Conservation (phyloP, 2,888 invertebrate species). For the Abscondita cerata region DNA sequence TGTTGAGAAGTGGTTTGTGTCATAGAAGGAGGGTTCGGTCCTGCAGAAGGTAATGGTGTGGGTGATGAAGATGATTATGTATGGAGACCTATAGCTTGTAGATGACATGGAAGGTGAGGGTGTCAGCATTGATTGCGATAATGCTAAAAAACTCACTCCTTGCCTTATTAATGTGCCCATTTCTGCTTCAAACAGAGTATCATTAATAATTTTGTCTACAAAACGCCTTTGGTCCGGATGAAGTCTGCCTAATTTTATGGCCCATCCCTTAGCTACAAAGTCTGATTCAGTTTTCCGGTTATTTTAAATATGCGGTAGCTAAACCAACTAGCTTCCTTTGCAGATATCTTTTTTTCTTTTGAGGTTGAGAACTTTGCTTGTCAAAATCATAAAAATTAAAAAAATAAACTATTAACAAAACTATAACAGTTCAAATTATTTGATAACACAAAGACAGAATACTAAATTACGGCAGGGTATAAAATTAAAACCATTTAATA, state of each 20-base stretch:
- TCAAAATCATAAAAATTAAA: too few relatives aligned
- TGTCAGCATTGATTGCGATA: background rate
- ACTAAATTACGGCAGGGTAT: too few relatives aligned
- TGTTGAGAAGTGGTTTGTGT: background rate
- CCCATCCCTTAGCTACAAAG: background rate
- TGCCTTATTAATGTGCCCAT: background rate
- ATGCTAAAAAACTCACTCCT: background rate
- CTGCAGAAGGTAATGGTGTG: background rate
- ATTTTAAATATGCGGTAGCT: background rate
- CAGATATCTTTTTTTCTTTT: background rate
- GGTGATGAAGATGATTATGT: background rate
- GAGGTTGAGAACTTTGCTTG: background rate
- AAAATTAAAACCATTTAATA: too few relatives aligned
- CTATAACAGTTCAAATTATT: too few relatives aligned
- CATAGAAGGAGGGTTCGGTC: background rate
- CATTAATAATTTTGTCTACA: background rate
- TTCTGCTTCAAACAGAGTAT: conserved; percentile 3
- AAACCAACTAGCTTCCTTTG: background rate
- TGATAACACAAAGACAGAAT: too few relatives aligned
- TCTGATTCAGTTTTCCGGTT: background rate
- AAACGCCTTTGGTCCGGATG: background rate
- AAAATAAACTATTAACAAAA: too few relatives aligned
- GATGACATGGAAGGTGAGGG: background rate
- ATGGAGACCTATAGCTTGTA: too few relatives aligned
- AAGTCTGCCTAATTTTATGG: background rate